A percentile compares a stretch with the other conserved stretches of the same genome.
phyloP scores from a whole-genome alignment of 1,140 invertebrate species.

The Lasioglossum baleicum region DNA sequence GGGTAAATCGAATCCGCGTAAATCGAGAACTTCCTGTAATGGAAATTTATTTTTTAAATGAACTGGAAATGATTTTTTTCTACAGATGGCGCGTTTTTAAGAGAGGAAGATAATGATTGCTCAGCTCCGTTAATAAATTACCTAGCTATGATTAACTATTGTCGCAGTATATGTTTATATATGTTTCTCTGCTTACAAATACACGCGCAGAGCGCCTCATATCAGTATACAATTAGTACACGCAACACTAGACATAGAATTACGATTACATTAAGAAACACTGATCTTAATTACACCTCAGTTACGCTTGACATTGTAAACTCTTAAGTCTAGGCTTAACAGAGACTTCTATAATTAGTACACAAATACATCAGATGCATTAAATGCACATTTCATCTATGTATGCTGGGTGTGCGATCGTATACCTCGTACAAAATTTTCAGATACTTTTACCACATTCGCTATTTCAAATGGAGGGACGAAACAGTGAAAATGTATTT shows the following conservation, averaged over 20 bases:
- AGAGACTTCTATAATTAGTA: slow-evolving; percentile 28
- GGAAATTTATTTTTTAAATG: too few species aligned
- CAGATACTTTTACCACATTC: background rate
- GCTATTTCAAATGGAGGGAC: background rate
- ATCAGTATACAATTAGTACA: slow-evolving; percentile 19
- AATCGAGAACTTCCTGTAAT: too few species aligned
- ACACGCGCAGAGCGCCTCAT: background rate
- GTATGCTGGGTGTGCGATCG: slow-evolving; percentile 43
- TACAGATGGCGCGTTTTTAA: background rate
- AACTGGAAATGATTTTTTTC: too few species aligned
- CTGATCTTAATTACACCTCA: background rate
- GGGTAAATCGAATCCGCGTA: too few species aligned
- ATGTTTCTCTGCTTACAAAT: slow-evolving; percentile 18
- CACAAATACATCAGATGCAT: slow-evolving; percentile 62
- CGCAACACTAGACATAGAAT: slow-evolving; percentile 17
- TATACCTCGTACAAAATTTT: slow-evolving; percentile 54
- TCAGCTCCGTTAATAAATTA: background rate
- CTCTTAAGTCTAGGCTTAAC: slow-evolving; percentile 22
- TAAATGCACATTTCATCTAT: slow-evolving; percentile 35
- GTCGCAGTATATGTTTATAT: background rate
- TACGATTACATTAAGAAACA: slow-evolving; percentile 26
- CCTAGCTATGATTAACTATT: background rate
- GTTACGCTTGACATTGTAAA: background rate
- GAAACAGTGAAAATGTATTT: too few species aligned
- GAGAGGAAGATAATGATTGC: background rate